Conservation (phyloP, 1,140 invertebrate species). For the Drosophila arizonae region DNA sequence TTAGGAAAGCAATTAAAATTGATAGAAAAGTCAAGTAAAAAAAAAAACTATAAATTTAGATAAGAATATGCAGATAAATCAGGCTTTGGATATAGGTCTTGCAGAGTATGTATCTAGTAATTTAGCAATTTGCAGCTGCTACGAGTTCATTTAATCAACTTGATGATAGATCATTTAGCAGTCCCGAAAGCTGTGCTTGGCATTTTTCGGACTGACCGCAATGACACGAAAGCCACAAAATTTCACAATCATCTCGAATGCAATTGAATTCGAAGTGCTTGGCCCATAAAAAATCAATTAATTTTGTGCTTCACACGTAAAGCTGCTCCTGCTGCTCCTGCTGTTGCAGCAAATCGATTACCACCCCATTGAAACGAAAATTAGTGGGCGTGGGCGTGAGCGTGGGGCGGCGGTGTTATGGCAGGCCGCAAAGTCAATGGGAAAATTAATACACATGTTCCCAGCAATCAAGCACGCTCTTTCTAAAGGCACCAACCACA, state of each 20-base stretch:
- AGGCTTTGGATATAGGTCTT: too few relatives aligned
- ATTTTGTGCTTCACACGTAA: conserved; percentile 67
- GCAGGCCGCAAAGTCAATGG: conserved; percentile 58
- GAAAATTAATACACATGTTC: conserved; percentile 76
- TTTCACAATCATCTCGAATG: conserved; percentile 53
- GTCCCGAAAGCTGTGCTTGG: background rate
- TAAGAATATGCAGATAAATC: too few relatives aligned
- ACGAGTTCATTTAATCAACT: too few relatives aligned
- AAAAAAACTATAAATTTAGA: too few relatives aligned
- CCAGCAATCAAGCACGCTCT: conserved; percentile 50
- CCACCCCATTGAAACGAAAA: conserved; percentile 34
- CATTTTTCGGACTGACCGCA: background rate
- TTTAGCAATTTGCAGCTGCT: too few relatives aligned
- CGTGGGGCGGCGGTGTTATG: conserved; percentile 7
- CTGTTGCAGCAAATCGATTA: conserved; percentile 48
- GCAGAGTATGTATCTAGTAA: too few relatives aligned
- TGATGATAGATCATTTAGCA: background rate
- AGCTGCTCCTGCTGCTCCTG: background rate
- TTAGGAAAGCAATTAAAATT: too few relatives aligned
- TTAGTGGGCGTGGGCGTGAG: conserved; percentile 19
- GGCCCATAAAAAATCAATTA: conserved; percentile 75
- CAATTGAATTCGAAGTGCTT: conserved; percentile 66
- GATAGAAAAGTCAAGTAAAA: too few relatives aligned
- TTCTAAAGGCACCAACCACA: background rate
- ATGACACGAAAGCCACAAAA: conserved; percentile 18